Evolutionary conservation across 2,797 vertebrate species (phyloP).

Genomic region (Glyptemys insculpta): DNA sequence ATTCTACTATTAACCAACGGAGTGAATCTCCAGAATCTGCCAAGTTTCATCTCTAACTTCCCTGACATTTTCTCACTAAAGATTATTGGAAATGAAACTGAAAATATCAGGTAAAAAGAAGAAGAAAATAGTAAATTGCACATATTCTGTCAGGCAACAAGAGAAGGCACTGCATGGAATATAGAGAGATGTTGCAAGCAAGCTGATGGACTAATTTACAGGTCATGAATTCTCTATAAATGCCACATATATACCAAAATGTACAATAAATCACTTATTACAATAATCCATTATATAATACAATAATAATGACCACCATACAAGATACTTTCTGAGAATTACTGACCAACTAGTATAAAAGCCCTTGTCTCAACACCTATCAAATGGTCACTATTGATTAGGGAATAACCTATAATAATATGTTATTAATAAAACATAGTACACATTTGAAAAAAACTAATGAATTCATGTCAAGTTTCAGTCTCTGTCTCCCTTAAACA

Average conservation of each 20-base stretch:
- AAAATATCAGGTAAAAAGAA: constrained; percentile 18
- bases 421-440: not conserved
- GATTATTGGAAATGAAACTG: constrained; percentile 34
- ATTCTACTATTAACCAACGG: not conserved
- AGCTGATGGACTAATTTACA: not conserved
- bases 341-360: not conserved
- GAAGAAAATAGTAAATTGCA: not conserved
- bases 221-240: not conserved
- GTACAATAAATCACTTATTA: not conserved
- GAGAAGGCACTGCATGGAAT: not conserved
- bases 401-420: not conserved
- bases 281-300: not conserved
- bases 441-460: not conserved
- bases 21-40: not conserved
- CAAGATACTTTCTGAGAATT: not conserved
- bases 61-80: constrained; percentile 3
- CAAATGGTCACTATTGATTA: not conserved
- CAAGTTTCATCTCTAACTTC: constrained; percentile 7
- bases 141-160: not conserved
- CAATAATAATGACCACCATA: not conserved
- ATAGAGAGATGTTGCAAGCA: not conserved
- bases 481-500: not conserved
- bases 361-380: not conserved
- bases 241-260: not conserved
- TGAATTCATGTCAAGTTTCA: not conserved